A percentile compares a stretch with the other conserved stretches of the same genome.
These are phyloP conservation scores for Formica selysi DNA, from an alignment of 1,140 invertebrate genomes.

Conservation along the genomic window DNA sequence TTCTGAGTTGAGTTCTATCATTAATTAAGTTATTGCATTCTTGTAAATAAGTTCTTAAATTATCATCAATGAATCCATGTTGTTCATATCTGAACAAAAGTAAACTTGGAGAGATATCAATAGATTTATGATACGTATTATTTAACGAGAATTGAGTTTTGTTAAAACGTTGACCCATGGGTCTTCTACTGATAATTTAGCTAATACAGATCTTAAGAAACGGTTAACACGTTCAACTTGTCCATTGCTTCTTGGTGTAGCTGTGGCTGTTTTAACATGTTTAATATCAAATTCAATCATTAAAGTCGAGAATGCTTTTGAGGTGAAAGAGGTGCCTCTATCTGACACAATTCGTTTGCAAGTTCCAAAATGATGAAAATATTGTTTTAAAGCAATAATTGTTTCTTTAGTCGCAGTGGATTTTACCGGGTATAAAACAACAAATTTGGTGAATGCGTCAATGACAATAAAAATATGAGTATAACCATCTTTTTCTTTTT, in stretches of 20 bases:
- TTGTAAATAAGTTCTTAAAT: not conserved
- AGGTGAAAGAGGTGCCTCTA: no score
- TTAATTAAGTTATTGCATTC: not conserved
- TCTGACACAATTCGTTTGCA: no score
- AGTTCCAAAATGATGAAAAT: no score
- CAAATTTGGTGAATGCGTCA: no score
- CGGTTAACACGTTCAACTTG: not conserved
- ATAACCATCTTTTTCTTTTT: no score
- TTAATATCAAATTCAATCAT: not conserved
- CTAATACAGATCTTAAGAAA: not conserved
- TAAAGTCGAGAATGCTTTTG: no score
- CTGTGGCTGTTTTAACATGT: not conserved
- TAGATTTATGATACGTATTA: not conserved
- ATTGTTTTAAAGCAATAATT: no score
- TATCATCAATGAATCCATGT: not conserved
- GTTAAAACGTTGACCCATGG: not conserved
- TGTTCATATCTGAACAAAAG: not conserved
- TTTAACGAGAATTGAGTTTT: not conserved
- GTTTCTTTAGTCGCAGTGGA: no score
- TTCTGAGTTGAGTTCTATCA: not conserved
- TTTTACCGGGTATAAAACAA: no score
- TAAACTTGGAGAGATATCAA: not conserved
- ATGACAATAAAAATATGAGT: no score
- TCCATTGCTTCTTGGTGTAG: not conserved
- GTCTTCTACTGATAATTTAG: not conserved